Conservation (phyloP, 2,113 vertebrate species). For the Calyptommatus sinebrachiatus region DNA sequence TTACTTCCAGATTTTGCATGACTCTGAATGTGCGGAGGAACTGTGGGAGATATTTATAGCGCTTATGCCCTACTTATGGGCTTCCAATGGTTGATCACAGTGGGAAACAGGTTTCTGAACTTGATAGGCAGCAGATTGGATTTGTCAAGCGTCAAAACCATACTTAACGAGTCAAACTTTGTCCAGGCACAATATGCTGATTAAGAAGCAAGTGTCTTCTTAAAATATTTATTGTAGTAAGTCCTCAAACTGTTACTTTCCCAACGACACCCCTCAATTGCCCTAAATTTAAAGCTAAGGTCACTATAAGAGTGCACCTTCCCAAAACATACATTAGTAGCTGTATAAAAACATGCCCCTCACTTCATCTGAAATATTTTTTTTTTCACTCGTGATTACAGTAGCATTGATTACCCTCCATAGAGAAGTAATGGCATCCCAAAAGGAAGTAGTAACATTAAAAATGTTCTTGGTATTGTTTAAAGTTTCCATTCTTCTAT, state of each 20-base stretch:
- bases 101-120: neutral
- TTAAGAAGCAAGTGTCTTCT: neutral
- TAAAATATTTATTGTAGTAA: neutral
- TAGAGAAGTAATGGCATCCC: neutral
- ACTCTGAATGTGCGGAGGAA: neutral
- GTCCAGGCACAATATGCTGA: neutral
- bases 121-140: neutral
- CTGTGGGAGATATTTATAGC: neutral
- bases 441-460: neutral
- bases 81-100: neutral
- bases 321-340: neutral
- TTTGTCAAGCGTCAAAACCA: neutral
- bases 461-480: neutral
- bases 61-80: neutral
- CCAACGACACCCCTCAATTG: neutral
- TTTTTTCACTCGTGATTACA: neutral
- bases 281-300: neutral
- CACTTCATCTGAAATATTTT: neutral
- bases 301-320: neutral
- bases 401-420: neutral
- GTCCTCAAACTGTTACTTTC: neutral
- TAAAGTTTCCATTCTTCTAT: neutral
- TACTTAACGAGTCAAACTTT: neutral
- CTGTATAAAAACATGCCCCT: neutral
- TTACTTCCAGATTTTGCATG: neutral